Base-by-base conservation (phyloP, 2,113 vertebrate species). In the Mormyrus lacerda region DNA sequence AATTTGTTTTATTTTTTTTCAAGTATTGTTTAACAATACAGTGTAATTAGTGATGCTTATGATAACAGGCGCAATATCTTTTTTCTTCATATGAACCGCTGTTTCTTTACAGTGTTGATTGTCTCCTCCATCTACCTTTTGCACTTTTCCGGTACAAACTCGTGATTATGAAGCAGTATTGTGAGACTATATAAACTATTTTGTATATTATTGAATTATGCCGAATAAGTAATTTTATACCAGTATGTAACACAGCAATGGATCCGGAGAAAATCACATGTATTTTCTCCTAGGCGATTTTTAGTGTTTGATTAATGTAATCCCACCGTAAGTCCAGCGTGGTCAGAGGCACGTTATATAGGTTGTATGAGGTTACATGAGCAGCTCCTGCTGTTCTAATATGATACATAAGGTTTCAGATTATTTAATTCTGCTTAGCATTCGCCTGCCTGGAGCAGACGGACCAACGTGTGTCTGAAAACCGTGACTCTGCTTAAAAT, bases 361-460 rank as follows among this genome's bases (percentile, higher is more conserved):
- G 17, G 0, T 53, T 53, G 51, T 53, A 53, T 19, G 51, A 48
- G 10, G 45, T 5, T 48, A 27, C 24, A 48, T 27, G 39, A 42
- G 35, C 85, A 55, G 19, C 35, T 21, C 51, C 31, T 3, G 17
- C 85, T 39, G 85, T 48, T 42, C 17, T 42, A 39, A 87, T 55
- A 53, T 1, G 13, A 11, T 50, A 35, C 24, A 44, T 42, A 35
- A 61, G 35, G 3, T 87, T 87, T 87, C 44, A 3, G 17, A 8
- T 42, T 87, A 61, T 61, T 87, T 39, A 87, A 86, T 35, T 31
- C 35, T 24, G 9, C 21, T 58, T 58, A 61, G 89, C 48, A 7
- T 53, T 87, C 27, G 92, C 94, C 94, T 96, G 93, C 95, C 95
- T 89, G 95, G 95, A 89, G 95, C 95, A 95, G 94, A 94, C 91